Evolutionary conservation across 1,140 invertebrate species (phyloP).

Genomic region (Melipona quadrifasciata): DNA sequence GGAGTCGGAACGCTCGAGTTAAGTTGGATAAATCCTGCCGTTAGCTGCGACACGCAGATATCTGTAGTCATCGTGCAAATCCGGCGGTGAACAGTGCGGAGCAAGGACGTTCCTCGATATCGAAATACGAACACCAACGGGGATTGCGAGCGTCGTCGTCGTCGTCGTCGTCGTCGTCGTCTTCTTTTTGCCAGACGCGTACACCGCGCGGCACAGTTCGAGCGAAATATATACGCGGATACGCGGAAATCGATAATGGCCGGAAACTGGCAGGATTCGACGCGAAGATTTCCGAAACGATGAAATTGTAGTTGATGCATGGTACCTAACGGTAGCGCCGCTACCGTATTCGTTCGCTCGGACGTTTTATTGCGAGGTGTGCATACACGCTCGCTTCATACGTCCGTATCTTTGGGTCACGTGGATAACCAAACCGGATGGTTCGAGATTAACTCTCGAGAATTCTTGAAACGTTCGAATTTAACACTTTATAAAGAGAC

Average conservation of each 20-base stretch:
- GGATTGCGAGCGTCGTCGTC: not conserved
- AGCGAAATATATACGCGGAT: not conserved
- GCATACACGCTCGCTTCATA: not conserved
- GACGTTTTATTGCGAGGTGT: conserved; percentile 15
- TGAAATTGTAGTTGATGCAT: not conserved
- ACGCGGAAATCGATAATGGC: conserved; percentile 1
- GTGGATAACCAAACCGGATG: not conserved
- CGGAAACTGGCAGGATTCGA: not conserved
- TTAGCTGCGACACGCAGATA: conserved; percentile 13
- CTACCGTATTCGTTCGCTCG: not conserved
- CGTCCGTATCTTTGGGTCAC: not conserved
- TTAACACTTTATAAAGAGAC: not conserved
- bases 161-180: too few species aligned
- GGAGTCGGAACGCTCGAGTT: conserved; percentile 8
- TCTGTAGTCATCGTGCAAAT: conserved; percentile 16
- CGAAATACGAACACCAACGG: conserved; percentile 32
- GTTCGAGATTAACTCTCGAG: not conserved
- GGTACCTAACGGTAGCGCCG: not conserved
- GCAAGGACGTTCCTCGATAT: conserved; percentile 43
- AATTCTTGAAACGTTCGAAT: not conserved
- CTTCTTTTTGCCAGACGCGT: conserved; percentile 13
- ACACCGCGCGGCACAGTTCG: not conserved
- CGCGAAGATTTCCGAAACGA: not conserved
- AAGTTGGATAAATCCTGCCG: conserved; percentile 42
- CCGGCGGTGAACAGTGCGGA: not conserved